Conservation (phyloP, 2,113 vertebrate genomes). For the Eleginops maclovinus region DNA sequence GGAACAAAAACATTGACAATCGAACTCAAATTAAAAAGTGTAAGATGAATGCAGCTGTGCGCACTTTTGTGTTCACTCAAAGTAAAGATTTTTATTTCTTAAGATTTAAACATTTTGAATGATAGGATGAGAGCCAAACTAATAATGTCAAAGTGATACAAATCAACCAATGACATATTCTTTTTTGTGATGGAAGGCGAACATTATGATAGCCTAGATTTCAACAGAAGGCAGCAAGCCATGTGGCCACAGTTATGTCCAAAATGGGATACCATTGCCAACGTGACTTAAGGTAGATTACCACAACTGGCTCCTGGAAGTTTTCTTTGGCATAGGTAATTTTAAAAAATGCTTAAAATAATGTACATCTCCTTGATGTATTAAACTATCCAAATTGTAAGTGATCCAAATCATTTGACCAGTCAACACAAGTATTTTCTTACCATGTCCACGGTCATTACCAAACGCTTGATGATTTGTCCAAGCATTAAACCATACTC, state of each 20-base stretch:
- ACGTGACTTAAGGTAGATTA: constrained; percentile 26
- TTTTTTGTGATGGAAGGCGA: constrained; percentile 33
- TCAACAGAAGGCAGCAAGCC: constrained; percentile 39
- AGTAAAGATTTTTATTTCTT: not conserved
- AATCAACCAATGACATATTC: not conserved
- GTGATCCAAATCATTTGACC: not conserved
- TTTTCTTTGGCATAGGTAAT: not conserved
- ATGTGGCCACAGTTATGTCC: constrained; percentile 20
- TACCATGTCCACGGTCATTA: not conserved
- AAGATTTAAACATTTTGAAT: not conserved
- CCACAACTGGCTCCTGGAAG: constrained; percentile 5
- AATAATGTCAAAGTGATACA: not conserved
- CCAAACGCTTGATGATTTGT: not conserved
- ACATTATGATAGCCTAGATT: constrained; percentile 16
- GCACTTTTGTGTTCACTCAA: not conserved
- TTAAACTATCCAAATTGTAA: not conserved
- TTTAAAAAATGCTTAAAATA: not conserved
- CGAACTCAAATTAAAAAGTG: not conserved
- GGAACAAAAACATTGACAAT: not conserved
- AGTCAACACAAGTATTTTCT: not conserved
- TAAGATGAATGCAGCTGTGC: not conserved
- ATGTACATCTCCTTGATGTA: not conserved
- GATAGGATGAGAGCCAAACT: not conserved
- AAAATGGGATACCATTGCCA: constrained; percentile 26
- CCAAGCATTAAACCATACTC: not conserved